Conservation (phyloP, 2,888 invertebrate genomes). For the Eristalis intricaria region DNA sequence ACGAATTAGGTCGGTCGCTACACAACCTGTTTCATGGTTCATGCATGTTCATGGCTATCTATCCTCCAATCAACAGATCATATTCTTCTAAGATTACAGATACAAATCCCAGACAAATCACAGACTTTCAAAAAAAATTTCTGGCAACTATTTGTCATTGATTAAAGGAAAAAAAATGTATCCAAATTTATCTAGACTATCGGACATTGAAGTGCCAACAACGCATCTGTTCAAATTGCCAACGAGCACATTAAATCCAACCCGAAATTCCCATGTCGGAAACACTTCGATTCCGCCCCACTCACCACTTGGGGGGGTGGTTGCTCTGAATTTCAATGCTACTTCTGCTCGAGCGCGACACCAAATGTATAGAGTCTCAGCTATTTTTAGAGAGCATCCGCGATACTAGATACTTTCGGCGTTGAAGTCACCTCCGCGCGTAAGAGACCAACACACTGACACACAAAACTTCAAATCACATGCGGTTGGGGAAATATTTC, state of each 20-base stretch:
- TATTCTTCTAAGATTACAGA: no score
- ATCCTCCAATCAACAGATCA: no score
- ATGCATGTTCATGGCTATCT: no score
- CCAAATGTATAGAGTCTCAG: neutral
- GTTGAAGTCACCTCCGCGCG: neutral
- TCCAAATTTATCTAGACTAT: neutral
- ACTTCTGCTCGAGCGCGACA: neutral
- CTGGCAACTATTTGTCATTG: no score
- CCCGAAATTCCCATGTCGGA: slow-evolving; percentile 4
- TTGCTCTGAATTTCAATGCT: neutral
- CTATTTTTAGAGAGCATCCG: slow-evolving; percentile 29
- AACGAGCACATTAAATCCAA: neutral
- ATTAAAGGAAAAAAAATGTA: neutral
- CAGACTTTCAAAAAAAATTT: no score
- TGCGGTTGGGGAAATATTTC: slow-evolving; percentile 1
- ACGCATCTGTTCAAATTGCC: neutral
- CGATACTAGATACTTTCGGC: neutral
- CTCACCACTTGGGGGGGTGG: neutral
- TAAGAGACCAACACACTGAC: neutral
- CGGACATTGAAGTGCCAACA: neutral
- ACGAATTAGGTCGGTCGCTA: no score
- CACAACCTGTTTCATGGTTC: no score
- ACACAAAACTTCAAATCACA: slow-evolving; percentile 12
- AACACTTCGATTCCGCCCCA: slow-evolving; percentile 21
- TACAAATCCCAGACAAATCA: no score